These are phyloP conservation scores for Hylia prasina DNA, from an alignment of 2,113 vertebrate genomes.

Conservation along the genomic window DNA sequence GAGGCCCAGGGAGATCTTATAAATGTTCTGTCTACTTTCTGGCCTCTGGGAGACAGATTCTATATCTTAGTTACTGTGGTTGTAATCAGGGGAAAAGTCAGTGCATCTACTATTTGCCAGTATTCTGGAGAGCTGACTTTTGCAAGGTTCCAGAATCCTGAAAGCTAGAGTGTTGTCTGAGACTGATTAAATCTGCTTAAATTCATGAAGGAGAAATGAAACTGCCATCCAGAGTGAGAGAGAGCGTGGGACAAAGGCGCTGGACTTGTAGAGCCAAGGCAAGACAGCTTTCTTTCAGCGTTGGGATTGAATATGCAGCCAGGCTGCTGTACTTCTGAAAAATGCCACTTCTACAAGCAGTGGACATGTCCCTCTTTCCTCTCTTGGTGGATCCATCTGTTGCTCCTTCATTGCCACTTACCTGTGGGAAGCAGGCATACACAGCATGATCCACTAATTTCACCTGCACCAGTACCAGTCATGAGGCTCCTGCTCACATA, in stretches of 20 bases:
- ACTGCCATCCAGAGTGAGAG: background rate
- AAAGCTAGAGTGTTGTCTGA: background rate
- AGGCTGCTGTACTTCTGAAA: background rate
- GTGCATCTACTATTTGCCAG: background rate
- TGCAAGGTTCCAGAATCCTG: background rate
- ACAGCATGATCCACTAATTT: background rate
- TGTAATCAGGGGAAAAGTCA: background rate
- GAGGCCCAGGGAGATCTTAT: background rate
- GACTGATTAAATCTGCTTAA: background rate
- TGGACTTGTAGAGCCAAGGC: background rate
- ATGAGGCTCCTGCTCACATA: background rate
- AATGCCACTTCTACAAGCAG: background rate
- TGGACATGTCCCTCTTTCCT: background rate
- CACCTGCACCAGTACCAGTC: rapidly evolving
- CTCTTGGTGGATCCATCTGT: background rate
- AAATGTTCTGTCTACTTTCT: background rate
- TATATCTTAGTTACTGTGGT: background rate
- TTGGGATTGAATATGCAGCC: background rate
- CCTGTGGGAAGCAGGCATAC: background rate
- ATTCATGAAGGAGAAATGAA: background rate
- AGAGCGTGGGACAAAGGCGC: rapidly evolving
- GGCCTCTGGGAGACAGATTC: background rate
- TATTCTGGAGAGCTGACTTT: background rate
- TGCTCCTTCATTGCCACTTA: background rate
- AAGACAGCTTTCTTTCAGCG: background rate